Evolutionary conservation across 2,888 invertebrate genomes (phyloP), one percentile per base, ranked within the genome.

Genomic region (Campoletis raptor): DNA sequence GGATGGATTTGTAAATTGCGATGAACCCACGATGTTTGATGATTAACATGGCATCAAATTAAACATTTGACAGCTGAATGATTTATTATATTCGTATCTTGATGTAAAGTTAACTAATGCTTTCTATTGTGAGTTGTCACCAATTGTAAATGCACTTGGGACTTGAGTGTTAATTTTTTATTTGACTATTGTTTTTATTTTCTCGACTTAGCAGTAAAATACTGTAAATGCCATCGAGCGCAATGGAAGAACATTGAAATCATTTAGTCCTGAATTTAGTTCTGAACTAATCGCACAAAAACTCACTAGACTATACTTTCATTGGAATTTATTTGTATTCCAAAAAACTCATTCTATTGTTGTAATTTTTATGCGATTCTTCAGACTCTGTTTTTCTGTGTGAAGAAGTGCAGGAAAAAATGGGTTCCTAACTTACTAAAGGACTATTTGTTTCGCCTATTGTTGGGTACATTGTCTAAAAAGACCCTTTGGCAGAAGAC

Each of bases 1-100:
- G 85, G 78, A 76, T 85, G 70, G 87, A 88, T 88, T 91, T 88
- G 90, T 92, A 93, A 93, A 93, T 93, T 92, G 92, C 92, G 89
- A 88, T 85, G 89, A 88, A 24, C 30, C 30, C 74, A 54, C 40
- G 21, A n/a, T 1, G 87, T 89, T 81, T 84, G 88, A 90, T 81
- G 54, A 10, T 18, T 24, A 86, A 89, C 88, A 88, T 89, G 89
- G 89, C 87, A 89, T 89, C 91, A 91, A 92, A 92, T 76, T 92
- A 91, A 57, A 90, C 88, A 88, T 81, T 86, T 89, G 88, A 87
- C 89, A 88, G 82, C 87, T 88, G 37, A 64, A 88, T 89, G 91
- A 91, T 91, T 91, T 90, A 89, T 85, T n/a, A 24, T 52, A 37
- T 30, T 1, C 57, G 57, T 48, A n/a, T n/a, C 4, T 48, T n/a